Base-by-base conservation (phyloP, 1,140 invertebrate genomes). In the Pseudoatta argentina region DNA sequence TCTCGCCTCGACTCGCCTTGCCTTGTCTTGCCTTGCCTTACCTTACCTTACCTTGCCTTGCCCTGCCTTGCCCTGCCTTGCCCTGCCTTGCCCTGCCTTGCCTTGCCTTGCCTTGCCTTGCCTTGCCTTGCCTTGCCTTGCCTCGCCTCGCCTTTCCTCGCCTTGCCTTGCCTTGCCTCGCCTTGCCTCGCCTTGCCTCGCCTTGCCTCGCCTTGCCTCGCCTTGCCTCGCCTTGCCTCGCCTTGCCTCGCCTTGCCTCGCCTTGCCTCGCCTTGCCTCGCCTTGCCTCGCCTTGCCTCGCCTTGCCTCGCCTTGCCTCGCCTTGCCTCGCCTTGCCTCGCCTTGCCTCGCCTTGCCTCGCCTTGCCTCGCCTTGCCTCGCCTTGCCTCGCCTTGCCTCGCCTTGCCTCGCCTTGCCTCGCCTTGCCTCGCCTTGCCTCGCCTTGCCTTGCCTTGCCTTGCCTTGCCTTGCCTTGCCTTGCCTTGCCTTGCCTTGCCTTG, bases 141-240 rank as follows among this genome's bases (percentile, higher is more conserved):
- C 27, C 44, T 78, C 44, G n/a, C n/a, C n/a, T n/a, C n/a, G n/a
- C 51, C 48, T 86, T 16, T 34, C 27, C 2, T 27, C 3, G 2
- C 27, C 39, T 48, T 44, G 18, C 18, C 18, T 64, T 1, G 53
- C 30, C 14, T 55, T 6, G 30, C 30, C 5, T 59, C 16, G 72
- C 82, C 63, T 64, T 66, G 57, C 24, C 44, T 30, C 3, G 27
- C 51, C 48, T 86, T 16, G 57, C 27, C 44, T 78, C 44, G n/a
- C 51, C 48, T 86, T 16, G 48, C 27, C 2, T 27, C 3, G 2
- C 27, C 39, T 48, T 44, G 18, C 18, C 18, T 64, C 0, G 53
- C 30, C 14, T 55, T 6, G 30, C 30, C 5, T 59, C 16, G 72
- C 82, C 63, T 64, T 66, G 57, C 24, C 44, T 30, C 3, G 27